phyloP scores from a whole-genome alignment of 2,113 vertebrate species.

The Microcebus ravelobensis region DNA sequence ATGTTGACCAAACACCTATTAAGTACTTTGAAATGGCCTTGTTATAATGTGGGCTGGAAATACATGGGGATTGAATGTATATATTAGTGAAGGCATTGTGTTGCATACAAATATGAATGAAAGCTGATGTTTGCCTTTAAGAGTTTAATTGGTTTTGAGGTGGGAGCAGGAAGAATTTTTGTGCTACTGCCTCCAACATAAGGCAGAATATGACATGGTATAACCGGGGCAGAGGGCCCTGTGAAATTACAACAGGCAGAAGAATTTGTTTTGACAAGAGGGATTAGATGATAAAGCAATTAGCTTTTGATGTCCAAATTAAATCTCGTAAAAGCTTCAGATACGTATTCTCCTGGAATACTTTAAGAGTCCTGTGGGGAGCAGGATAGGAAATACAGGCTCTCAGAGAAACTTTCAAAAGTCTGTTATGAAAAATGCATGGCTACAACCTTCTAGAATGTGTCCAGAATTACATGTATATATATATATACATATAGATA shows the following conservation, averaged over 20 bases:
- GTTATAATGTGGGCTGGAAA: constrained; percentile 33
- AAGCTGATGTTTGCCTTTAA: not conserved
- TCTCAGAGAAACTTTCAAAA: not conserved
- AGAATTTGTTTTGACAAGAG: not conserved
- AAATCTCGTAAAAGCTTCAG: not conserved
- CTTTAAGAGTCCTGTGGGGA: not conserved
- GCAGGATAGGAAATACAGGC: not conserved
- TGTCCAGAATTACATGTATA: not conserved
- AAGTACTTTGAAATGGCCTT: constrained; percentile 32
- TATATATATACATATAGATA: too few species aligned
- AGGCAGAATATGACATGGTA: not conserved
- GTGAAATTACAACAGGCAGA: not conserved
- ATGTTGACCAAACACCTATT: constrained; percentile 68
- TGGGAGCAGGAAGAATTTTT: not conserved
- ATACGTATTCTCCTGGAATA: not conserved
- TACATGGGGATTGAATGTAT: constrained; percentile 33
- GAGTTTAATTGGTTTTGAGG: not conserved
- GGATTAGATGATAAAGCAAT: not conserved
- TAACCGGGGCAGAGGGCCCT: not conserved
- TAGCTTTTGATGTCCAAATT: not conserved
- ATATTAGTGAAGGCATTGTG: constrained; percentile 36
- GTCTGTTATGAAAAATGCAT: not conserved
- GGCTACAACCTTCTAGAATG: not conserved
- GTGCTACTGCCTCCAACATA: not conserved
- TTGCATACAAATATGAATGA: not conserved